Percentiles rank a stretch among this genome's conserved stretches.
These are phyloP conservation scores for Megaceryle torquata DNA, from an alignment of 2,113 vertebrate genomes.

Conservation along the genomic window DNA sequence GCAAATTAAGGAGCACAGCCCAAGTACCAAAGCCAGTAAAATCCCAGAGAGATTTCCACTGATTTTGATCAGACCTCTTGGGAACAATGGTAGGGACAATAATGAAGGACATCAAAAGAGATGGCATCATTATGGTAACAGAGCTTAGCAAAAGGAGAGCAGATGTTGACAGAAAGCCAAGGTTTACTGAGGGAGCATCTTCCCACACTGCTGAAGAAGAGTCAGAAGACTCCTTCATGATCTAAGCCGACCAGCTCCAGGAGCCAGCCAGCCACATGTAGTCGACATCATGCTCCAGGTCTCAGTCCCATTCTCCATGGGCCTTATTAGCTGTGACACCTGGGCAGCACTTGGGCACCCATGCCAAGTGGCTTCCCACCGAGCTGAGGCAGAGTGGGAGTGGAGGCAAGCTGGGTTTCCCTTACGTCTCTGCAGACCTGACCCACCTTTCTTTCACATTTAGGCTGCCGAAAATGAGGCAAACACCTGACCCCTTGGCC, in stretches of 20 bases:
- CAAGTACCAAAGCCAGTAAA: background rate
- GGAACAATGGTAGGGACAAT: background rate
- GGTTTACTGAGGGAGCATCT: background rate
- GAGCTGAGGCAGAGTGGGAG: rapidly evolving
- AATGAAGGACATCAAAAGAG: background rate
- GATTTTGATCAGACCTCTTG: background rate
- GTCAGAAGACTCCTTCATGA: background rate
- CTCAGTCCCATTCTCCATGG: background rate
- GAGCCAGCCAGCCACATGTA: background rate
- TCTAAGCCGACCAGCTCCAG: rapidly evolving
- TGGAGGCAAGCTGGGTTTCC: background rate
- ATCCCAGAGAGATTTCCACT: background rate
- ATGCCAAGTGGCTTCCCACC: rapidly evolving
- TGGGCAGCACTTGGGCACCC: rapidly evolving
- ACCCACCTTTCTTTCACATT: background rate
- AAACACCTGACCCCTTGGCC: background rate
- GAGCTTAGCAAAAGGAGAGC: background rate
- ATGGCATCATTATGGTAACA: background rate
- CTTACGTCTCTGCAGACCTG: background rate
- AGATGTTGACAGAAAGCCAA: background rate
- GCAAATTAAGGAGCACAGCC: background rate
- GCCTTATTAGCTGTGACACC: background rate
- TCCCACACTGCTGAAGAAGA: background rate
- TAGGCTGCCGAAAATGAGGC: background rate
- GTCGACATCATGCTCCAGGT: rapidly evolving